Evolutionary conservation across 2,113 vertebrate genomes (phyloP).

Genomic region (Toxotes jaculatrix): DNA sequence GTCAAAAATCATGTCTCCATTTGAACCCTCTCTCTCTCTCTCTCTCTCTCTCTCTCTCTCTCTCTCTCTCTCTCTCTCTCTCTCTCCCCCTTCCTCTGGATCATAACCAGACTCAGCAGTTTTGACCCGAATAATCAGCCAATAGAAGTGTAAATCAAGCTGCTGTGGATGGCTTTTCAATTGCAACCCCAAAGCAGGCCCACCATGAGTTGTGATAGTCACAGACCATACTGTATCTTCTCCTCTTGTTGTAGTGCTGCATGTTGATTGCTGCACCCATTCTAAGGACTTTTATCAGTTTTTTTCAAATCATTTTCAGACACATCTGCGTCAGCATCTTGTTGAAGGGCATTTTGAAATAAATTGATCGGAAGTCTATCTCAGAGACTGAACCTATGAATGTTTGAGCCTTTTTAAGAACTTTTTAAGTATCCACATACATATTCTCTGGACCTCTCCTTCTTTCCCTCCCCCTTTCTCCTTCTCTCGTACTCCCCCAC

Average conservation of each 20-base stretch:
- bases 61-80: conserved; percentile 7
- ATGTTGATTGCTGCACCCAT: not conserved
- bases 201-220: conserved; percentile 11
- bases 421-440: not conserved
- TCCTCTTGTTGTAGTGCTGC: not conserved
- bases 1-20: conserved; percentile 49
- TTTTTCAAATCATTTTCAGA: conserved; percentile 4
- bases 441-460: not conserved
- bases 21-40: conserved; percentile 25
- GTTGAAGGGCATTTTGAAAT: not conserved
- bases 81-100: conserved; percentile 26
- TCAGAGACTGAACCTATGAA: not conserved
- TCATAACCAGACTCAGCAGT: conserved; percentile 69
- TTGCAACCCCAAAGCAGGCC: conserved; percentile 37
- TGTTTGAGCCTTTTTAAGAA: not conserved
- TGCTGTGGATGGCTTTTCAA: conserved; percentile 56
- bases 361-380: not conserved
- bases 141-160: conserved; percentile 68
- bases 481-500: not conserved
- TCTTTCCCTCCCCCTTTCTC: not conserved
- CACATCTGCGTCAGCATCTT: not conserved
- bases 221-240: not conserved
- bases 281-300: not conserved
- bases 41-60: conserved; percentile 15
- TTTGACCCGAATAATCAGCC: conserved; percentile 71